Percentiles rank a stretch among this genome's conserved stretches.
These are phyloP conservation scores for Ginglymostoma cirratum DNA, from an alignment of 2,113 vertebrate species.

Conservation along the genomic window DNA sequence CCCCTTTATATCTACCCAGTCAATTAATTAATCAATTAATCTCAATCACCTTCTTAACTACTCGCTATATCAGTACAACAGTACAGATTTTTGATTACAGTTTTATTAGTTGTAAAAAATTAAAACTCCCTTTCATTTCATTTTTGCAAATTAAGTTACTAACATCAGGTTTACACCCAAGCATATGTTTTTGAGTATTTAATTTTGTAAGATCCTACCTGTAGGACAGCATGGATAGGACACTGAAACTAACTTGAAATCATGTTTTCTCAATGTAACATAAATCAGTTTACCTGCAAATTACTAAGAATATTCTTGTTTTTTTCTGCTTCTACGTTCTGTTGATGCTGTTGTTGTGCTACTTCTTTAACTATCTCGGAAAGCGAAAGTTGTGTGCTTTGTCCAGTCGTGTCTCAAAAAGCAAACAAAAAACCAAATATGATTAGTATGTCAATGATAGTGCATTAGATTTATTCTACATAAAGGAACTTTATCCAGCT, in stretches of 20 bases:
- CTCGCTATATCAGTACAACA: neutral
- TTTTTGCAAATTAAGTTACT: neutral
- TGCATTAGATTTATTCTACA: neutral
- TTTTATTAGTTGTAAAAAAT: neutral
- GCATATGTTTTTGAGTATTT: neutral
- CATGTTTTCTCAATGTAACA: neutral
- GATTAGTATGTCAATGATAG: neutral
- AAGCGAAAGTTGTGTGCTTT: constrained; percentile 21
- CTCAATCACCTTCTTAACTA: too few species aligned
- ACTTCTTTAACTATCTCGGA: constrained; percentile 35
- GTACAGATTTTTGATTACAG: neutral
- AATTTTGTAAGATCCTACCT: neutral
- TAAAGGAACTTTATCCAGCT: neutral
- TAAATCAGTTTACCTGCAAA: constrained; percentile 22
- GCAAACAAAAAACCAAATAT: neutral
- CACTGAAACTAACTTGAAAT: neutral
- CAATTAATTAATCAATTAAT: too few species aligned
- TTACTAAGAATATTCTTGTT: neutral
- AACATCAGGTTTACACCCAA: neutral
- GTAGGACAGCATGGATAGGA: neutral
- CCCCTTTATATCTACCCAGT: too few species aligned
- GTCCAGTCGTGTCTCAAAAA: constrained; percentile 1
- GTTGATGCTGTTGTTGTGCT: constrained; percentile 23
- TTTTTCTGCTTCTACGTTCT: neutral
- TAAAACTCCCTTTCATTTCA: neutral